phyloP scores from a whole-genome alignment of 1,140 invertebrate genomes.

The Drosophila parabipectinata region DNA sequence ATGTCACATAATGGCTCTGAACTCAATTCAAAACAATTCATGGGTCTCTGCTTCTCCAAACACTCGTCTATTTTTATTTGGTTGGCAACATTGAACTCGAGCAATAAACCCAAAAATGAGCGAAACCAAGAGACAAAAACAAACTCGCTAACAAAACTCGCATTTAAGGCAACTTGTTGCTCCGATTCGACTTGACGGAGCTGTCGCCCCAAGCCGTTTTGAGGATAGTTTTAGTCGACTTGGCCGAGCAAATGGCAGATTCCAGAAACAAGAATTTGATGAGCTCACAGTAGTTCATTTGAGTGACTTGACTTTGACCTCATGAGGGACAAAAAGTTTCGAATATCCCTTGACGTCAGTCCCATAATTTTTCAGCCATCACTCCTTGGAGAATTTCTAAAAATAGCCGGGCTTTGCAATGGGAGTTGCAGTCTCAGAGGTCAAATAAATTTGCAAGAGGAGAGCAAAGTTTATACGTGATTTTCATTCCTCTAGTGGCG shows the following conservation, averaged over 20 bases:
- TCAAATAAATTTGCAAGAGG: conserved; percentile 38
- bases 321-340: conserved; percentile 25
- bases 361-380: conserved; percentile 14
- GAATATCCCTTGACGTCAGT: conserved; percentile 34
- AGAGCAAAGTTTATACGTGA: conserved; percentile 23
- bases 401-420: conserved; percentile 26
- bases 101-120: conserved; percentile 47
- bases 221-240: conserved; percentile 37
- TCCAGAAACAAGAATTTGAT: conserved; percentile 40
- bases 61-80: conserved; percentile 12
- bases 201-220: conserved; percentile 10
- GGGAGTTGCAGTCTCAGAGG: conserved; percentile 17
- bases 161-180: conserved; percentile 73
- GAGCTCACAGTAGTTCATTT: conserved; percentile 2
- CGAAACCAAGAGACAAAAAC: conserved; percentile 18
- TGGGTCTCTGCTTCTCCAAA: conserved; percentile 8
- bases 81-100: conserved; percentile 64
- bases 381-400: conserved; percentile 10
- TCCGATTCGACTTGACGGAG: conserved; percentile 15
- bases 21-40: conserved; percentile 37
- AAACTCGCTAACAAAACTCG: conserved; percentile 4
- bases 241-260: conserved; percentile 13
- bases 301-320: conserved; percentile 27
- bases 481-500: neutral
- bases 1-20: conserved; percentile 35